Base-by-base conservation (phyloP, 2,888 invertebrate species). In the Cistogaster globosa region DNA sequence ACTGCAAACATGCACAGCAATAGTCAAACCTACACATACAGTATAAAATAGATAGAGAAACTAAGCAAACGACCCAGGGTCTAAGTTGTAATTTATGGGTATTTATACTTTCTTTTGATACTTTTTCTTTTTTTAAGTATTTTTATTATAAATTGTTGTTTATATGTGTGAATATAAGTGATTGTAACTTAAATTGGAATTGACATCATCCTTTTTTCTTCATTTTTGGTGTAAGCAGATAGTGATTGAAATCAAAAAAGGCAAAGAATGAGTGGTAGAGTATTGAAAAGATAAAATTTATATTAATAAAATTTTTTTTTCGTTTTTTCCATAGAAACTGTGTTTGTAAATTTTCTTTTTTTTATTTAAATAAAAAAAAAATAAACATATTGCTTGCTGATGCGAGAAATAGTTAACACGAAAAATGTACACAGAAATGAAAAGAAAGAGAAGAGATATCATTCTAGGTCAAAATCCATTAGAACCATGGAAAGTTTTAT, bases 11-110 rank as follows among this genome's bases (percentile, higher is more conserved):
- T 32, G 8, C 6, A 8, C 32, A 22, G n/a, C 36, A 57, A 65
- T 18, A 22, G 18, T 48, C 32, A 18, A 26, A 26, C 26, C 26
- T 4, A 26, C 0, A 12, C 18, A n/a, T 18, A 32, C 32, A 32
- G 8, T 6, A 5, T 22, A 16, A 18, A 11, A n/a, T 11, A 18
- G 18, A 20, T 8, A 12, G 14, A 32, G 12, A 11, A 14, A 42
- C 67, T 32, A 71, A 55, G 6, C 45, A 55, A 45, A 55, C 18
- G 42, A 42, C 42, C 42, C 42, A 22, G 6, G 20, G 69, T 65
- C 76, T 71, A 67, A 77, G 42, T 83, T 72, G 53, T 77, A 58
- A 83, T 83, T 77, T 77, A 83, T 83, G 51, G 51, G 67, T 58
- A 60, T 67, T 74, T 74, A 55, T 42, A 36, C 5, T 22, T n/a